Evolutionary conservation across 2,113 vertebrate species (phyloP), one percentile per base, ranked within the genome.

Genomic region (Microtus montanus): DNA sequence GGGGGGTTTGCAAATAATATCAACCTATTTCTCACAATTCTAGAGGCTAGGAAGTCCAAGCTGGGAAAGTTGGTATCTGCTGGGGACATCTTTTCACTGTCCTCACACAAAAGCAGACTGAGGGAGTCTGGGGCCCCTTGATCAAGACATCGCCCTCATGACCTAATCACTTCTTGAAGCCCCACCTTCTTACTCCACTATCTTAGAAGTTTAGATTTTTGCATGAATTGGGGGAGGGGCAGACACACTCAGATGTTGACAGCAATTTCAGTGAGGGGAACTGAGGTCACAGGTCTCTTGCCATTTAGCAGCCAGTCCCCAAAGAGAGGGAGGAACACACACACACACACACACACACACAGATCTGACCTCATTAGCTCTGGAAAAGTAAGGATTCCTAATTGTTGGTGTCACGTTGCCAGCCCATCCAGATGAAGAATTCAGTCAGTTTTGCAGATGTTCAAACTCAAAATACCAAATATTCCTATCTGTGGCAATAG

Each of bases 341-440:
- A 13, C 20, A 41, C n/a, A 74, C 19, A 74, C 19, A 74, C n/a
- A 75, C 63, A 64, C 63, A 64, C 63, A 64, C 63, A 64, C 63
- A 19, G 30, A 52, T 35, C 6, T 82, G 54, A 58, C 41, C 52
- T 87, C 79, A 94, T 91, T 44, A 28, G 35, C 58, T 63, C 80
- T 73, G 33, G 47, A 90, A 90, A 88, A 92, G 26, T 87, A 90
- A 88, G 24, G 20, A 80, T 80, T 86, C 44, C 68, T 82, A 92
- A 88, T 26, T 78, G 5, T 73, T 85, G 73, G 24, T 86, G 71
- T 80, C 52, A 33, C 9, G 3, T 82, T 75, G 91, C 66, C 93
- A 93, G 90, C 93, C 89, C 73, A 83, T 75, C 44, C 86, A 93
- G 86, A 66, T 91, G 89, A 96, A 88, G 82, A 95, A 86, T 77